Evolutionary conservation across 2,888 invertebrate genomes (phyloP).

Genomic region (Sphaerophoria rueppellii): DNA sequence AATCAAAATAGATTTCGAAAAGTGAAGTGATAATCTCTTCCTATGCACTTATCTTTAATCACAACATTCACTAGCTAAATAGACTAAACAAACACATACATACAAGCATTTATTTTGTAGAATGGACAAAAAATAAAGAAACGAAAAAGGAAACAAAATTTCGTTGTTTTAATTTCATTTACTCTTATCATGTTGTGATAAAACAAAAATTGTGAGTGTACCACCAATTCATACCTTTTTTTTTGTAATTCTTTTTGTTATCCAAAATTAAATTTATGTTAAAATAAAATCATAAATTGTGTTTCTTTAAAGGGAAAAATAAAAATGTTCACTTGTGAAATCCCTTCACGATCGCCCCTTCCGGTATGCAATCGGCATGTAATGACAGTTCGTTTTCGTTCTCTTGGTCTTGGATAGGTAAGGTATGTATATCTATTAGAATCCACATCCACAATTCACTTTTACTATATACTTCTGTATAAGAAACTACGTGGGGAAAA

Average conservation of each 20-base stretch:
- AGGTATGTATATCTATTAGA: not conserved
- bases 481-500: slow-evolving; percentile 41
- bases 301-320: slow-evolving; percentile 11
- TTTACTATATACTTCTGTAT: slow-evolving; percentile 7
- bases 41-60: slow-evolving; percentile 20
- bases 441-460: slow-evolving; percentile 69
- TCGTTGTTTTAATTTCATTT: not conserved
- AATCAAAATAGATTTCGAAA: slow-evolving; percentile 22
- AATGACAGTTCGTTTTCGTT: slow-evolving; percentile 58
- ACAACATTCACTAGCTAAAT: slow-evolving; percentile 9
- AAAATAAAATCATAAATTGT: not conserved
- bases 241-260: slow-evolving; percentile 23
- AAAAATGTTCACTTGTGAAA: slow-evolving; percentile 40
- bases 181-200: not conserved
- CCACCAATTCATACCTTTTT: slow-evolving; percentile 40
- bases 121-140: not conserved
- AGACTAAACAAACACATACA: not conserved
- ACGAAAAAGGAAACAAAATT: not conserved
- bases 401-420: not conserved
- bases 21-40: slow-evolving; percentile 27
- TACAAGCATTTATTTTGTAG: not conserved
- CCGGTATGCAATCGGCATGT: slow-evolving; percentile 49
- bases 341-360: slow-evolving; percentile 53
- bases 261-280: slow-evolving; percentile 19
- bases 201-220: not conserved